Evolutionary conservation across 2,888 invertebrate species (phyloP), one percentile per base, ranked within the genome.

Genomic region (Amphipoea lucens): DNA sequence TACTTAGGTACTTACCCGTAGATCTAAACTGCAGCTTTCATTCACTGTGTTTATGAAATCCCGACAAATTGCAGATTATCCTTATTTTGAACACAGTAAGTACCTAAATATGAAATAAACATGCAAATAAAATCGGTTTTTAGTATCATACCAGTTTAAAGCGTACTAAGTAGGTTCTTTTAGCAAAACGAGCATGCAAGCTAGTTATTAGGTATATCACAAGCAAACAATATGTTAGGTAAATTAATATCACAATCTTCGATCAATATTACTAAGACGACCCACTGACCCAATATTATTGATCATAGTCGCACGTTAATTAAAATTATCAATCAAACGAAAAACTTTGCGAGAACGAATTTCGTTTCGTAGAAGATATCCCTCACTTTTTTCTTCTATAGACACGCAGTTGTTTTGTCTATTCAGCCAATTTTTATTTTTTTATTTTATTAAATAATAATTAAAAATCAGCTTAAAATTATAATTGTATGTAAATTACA

Each of bases 341-440:
- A 57, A 51, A 79, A 60, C 57, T 7, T 36, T 7, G 2, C 6
- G 4, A 6, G 23, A 29, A 12, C 48, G n/a, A 66, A 36, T 42
- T 78, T 71, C n/a, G 71, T n/a, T 60, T 42, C 12, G 20, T 20
- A 5, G 45, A 11, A 45, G 1, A 11, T 45, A 11, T 45, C 2
- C n/a, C 23, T 4, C 5, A 11, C 11, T 17, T 20, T 81, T 51
- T 65, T 66, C 0, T 36, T 60, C 2, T 12, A 0, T 9, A 0
- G 9, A 12, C 9, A 67, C 0, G 60, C 83, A 62, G 14, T 76
- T 54, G 60, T 83, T 45, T 76, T 60, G 7, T n/a, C 2, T 67
- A 45, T 83, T 83, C 80, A 77, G 83, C 80, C 80, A 60, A 1
- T 11, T 54, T 20, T 54, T 20, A 7, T 20, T 20, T n/a, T n/a